Conservation (phyloP, 64 coral and sea anemone species). For the Montipora sp. region DNA sequence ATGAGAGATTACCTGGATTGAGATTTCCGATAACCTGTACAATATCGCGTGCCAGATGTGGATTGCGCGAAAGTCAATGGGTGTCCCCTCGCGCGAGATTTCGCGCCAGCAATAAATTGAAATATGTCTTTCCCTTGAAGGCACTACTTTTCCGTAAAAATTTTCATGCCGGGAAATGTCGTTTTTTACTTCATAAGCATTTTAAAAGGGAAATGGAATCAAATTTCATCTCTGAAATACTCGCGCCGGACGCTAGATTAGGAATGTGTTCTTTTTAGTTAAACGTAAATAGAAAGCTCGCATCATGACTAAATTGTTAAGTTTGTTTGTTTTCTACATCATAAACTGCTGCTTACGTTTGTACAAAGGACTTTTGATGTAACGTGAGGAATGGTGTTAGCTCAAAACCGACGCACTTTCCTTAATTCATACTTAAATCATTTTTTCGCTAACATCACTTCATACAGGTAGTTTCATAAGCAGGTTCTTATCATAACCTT, state of each 20-base stretch:
- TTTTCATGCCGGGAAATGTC: not conserved
- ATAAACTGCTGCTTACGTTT: not conserved
- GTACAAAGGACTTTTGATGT: not conserved
- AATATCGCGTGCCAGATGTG: not conserved
- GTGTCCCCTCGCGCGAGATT: not conserved
- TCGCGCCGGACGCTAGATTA: too few relatives aligned
- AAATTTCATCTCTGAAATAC: too few relatives aligned
- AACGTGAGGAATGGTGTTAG: not conserved
- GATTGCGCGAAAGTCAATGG: too few relatives aligned
- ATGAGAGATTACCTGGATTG: not conserved
- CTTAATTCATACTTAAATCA: too few relatives aligned
- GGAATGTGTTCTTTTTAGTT: too few relatives aligned
- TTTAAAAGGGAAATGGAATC: not conserved
- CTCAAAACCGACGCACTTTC: not conserved
- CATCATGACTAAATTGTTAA: too few relatives aligned
- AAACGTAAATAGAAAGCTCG: too few relatives aligned
- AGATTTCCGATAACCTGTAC: not conserved
- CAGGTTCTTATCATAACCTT: too few relatives aligned
- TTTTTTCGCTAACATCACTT: too few relatives aligned
- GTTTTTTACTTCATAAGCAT: not conserved
- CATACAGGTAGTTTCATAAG: too few relatives aligned
- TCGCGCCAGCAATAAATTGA: not conserved
- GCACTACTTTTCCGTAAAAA: not conserved
- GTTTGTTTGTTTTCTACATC: too few relatives aligned
- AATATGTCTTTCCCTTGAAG: not conserved